Conservation (phyloP, 2,888 invertebrate species). For the Caenorhabditis uteleia region DNA sequence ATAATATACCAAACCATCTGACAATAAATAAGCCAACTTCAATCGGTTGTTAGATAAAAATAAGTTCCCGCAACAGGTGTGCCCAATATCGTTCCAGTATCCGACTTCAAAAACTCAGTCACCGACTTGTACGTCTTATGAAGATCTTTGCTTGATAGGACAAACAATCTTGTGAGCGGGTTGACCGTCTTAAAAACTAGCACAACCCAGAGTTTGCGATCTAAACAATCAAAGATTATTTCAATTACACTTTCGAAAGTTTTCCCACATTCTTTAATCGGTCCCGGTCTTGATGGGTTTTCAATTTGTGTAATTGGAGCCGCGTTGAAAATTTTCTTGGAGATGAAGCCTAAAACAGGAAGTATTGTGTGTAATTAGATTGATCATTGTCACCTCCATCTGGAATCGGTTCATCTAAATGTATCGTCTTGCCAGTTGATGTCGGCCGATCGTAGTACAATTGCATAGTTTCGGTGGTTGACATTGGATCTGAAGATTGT, state of each 20-base stretch:
- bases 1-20: too few relatives aligned
- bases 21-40: constrained; percentile 1
- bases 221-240: constrained; percentile 20
- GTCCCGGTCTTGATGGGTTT: constrained; percentile 43
- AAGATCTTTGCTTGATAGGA: constrained; percentile 54
- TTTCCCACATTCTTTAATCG: constrained; percentile 49
- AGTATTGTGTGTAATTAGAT: neutral
- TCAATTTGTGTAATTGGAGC: constrained; percentile 51
- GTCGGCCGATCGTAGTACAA: constrained; percentile 58
- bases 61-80: constrained; percentile 58
- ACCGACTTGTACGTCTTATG: constrained; percentile 52
- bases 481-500: constrained; percentile 48
- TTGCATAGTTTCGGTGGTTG: constrained; percentile 57
- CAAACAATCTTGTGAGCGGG: constrained; percentile 51
- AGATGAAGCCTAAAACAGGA: constrained; percentile 45
- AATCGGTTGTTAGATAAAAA: constrained; percentile 54
- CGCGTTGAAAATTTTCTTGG: constrained; percentile 55
- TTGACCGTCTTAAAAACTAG: constrained; percentile 57
- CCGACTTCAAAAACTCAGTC: constrained; percentile 52
- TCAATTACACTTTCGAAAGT: neutral
- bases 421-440: constrained; percentile 49
- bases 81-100: constrained; percentile 54
- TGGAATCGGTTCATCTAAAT: constrained; percentile 58
- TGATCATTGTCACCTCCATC: constrained; percentile 47
- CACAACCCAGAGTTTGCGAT: constrained; percentile 56